Evolutionary conservation across 1,140 invertebrate species (phyloP).

Genomic region (Eciton burchellii): DNA sequence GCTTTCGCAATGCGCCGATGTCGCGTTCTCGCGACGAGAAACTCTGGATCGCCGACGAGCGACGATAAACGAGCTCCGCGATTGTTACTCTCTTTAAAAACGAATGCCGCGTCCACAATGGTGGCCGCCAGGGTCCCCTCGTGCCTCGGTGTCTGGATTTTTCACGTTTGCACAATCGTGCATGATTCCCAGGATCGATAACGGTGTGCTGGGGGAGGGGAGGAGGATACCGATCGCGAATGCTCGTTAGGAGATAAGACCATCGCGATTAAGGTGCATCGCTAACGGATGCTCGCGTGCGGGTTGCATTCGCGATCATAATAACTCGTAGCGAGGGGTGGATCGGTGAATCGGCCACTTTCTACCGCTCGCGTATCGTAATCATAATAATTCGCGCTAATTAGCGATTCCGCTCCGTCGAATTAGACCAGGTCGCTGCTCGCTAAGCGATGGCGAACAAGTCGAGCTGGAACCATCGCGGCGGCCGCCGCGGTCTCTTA

Average conservation of each 20-base stretch:
- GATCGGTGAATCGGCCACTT: slow-evolving; percentile 15
- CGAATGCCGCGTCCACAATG: too few species aligned
- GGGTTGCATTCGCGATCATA: slow-evolving; percentile 18
- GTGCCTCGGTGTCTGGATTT: too few species aligned
- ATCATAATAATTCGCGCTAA: slow-evolving; percentile 46
- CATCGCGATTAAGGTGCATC: slow-evolving; percentile 36
- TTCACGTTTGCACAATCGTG: slow-evolving; percentile 33
- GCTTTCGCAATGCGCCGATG: not conserved
- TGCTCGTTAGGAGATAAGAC: slow-evolving; percentile 64
- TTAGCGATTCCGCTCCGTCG: slow-evolving; percentile 25
- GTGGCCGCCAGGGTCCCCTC: too few species aligned
- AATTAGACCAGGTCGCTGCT: slow-evolving; percentile 32
- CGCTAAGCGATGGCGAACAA: slow-evolving; percentile 1
- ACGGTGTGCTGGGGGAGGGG: too few species aligned
- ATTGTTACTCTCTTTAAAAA: too few species aligned
- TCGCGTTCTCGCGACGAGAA: not conserved
- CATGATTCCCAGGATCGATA: slow-evolving; percentile 70
- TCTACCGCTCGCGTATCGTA: slow-evolving; percentile 28
- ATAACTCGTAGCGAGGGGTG: slow-evolving; percentile 16
- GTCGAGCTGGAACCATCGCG: not conserved
- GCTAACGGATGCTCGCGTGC: slow-evolving; percentile 22
- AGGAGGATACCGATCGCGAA: slow-evolving; percentile 68
- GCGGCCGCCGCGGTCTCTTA: slow-evolving; percentile 20
- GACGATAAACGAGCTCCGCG: too few species aligned
- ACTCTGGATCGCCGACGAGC: too few species aligned